Base-by-base conservation (phyloP, 2,797 vertebrate species). In the Clarias pachynema region DNA sequence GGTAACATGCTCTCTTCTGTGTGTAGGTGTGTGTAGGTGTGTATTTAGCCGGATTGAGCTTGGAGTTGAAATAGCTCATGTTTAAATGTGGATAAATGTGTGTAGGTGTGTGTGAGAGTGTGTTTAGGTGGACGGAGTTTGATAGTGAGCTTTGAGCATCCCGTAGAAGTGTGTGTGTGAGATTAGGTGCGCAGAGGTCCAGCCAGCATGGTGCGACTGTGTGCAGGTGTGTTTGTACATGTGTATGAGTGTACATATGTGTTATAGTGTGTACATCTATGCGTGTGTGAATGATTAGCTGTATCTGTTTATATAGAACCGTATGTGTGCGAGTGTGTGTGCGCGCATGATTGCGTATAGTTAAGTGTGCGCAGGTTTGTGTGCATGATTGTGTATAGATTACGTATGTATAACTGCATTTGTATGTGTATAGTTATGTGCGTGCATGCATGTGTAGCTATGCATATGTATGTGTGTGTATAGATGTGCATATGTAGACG, bases 21-120 rank as follows among this genome's bases (percentile, higher is more conserved):
- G 74, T 72, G 29, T 31, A 8, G 56, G 65, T 60, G 83, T 44
- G 83, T 44, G 75, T 60, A 29, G 44, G 72, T 26, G 49, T 57
- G 53, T 37, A 57, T 78, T 78, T 37, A 14, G 56, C 60, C 63
- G 22, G 77, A 62, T 18, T 7, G 57, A 37, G 57, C 31, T 40
- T 34, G 22, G 63, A 12, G 24, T 20, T 66, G 62, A 12, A 65
- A 26, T 6, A 63, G 37, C 59, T 63, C 14, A 9, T 6, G 37
- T 79, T 26, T 44, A 49, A 79, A 63, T 40, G 12, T 79, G 26
- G 49, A 31, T 56, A 29, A 18, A 22, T n/a, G 24, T 81, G 79
- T 24, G 26, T 53, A 29, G n/a, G 53, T 77, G 9, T 15, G 4
- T 53, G 63, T n/a, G 49, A 10, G 65, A 12, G 49, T 26, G 66